phyloP scores from a whole-genome alignment of 2,888 invertebrate genomes.

The Andricus quercusramuli region DNA sequence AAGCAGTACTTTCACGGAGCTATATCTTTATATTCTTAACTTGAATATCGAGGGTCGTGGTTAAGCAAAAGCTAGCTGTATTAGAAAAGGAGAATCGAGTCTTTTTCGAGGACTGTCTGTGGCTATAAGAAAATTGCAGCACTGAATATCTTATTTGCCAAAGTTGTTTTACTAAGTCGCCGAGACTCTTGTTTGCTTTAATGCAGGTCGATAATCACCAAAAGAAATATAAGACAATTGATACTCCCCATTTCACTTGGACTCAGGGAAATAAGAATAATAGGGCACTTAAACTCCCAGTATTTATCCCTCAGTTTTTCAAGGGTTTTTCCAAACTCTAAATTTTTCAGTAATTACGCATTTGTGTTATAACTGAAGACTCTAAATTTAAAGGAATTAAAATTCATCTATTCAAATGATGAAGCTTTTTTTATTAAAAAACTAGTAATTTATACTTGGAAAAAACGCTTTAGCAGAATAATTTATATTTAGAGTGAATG shows the following conservation, averaged over 20 bases:
- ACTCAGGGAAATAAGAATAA: background rate
- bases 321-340: no score
- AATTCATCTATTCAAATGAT: no score
- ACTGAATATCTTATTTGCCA: conserved; percentile 68
- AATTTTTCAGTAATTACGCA: no score
- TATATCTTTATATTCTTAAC: conserved; percentile 9
- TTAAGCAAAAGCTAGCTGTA: conserved; percentile 13
- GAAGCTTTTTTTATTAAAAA: no score
- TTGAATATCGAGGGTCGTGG: conserved; percentile 45
- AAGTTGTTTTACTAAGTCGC: conserved; percentile 23
- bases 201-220: background rate
- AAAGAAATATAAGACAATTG: background rate
- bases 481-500: no score
- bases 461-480: no score
- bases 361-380: no score
- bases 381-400: no score
- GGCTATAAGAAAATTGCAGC: conserved; percentile 72
- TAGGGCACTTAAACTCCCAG: background rate
- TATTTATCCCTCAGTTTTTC: background rate
- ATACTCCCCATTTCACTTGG: background rate
- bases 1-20: conserved; percentile 18
- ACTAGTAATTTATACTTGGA: no score
- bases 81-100: background rate
- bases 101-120: background rate
- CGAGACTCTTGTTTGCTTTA: conserved; percentile 3